Evolutionary conservation across 1,140 invertebrate species (phyloP).

Genomic region (Muscidifurax raptorellus): DNA sequence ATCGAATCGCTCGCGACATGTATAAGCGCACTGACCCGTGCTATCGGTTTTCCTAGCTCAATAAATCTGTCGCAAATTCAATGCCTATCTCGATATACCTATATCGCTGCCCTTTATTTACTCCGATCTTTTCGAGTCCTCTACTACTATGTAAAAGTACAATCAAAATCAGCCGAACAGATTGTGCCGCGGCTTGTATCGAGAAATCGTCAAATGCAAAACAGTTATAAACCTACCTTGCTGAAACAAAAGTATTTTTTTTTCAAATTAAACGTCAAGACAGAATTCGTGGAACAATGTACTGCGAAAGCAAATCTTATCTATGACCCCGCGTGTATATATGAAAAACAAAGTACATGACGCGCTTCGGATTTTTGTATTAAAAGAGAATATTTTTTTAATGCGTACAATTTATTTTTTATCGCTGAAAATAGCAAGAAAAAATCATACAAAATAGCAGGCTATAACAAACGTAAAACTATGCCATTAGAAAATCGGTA

Average conservation of each 20-base stretch:
- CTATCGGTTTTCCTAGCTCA: background rate
- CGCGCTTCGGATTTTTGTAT: too few relatives aligned
- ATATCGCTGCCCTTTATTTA: background rate
- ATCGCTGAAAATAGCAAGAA: background rate
- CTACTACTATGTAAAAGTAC: background rate
- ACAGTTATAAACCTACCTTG: too few relatives aligned
- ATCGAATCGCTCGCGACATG: background rate
- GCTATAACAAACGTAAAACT: background rate
- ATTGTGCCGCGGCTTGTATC: background rate
- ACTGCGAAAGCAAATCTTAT: too few relatives aligned
- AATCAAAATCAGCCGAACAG: background rate
- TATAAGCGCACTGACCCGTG: background rate
- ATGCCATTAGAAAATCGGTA: background rate
- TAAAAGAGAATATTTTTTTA: too few relatives aligned
- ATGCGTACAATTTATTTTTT: too few relatives aligned
- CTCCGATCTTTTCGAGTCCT: background rate
- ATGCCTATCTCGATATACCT: background rate
- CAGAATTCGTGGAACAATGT: too few relatives aligned
- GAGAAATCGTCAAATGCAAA: background rate
- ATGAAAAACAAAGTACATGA: too few relatives aligned
- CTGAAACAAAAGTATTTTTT: too few relatives aligned
- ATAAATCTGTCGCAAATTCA: background rate
- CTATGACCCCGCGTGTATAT: too few relatives aligned
- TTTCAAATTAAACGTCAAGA: too few relatives aligned
- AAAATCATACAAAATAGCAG: background rate